These are phyloP conservation scores for Zaprionus camerounensis DNA, from an alignment of 1,140 invertebrate genomes.

Conservation along the genomic window DNA sequence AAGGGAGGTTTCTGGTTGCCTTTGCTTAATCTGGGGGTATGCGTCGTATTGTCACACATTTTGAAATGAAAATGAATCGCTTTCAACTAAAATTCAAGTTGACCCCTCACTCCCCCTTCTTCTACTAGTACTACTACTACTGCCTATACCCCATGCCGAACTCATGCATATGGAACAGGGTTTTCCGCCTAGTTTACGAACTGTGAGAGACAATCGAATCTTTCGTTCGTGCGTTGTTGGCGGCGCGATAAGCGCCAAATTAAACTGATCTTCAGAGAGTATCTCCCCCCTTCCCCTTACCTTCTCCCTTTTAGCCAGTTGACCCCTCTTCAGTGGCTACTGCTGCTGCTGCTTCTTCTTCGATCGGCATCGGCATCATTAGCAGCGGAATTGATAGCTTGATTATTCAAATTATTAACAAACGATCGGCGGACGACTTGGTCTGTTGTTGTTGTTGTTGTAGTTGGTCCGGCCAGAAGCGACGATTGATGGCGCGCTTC, in stretches of 20 bases:
- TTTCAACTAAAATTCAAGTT: constrained; percentile 45
- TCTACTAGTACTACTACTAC: constrained; percentile 11
- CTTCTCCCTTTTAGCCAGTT: not conserved
- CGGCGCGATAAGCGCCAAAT: constrained; percentile 61
- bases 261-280: constrained; percentile 30
- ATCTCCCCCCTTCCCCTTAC: not conserved
- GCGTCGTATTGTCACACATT: constrained; percentile 80
- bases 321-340: not conserved
- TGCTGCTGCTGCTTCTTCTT: constrained; percentile 40
- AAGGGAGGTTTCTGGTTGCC: not conserved
- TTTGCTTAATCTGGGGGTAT: constrained; percentile 63
- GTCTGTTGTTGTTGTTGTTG: constrained; percentile 17
- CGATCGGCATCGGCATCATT: constrained; percentile 76
- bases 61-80: constrained; percentile 78
- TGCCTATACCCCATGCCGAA: constrained; percentile 8
- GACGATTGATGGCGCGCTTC: constrained; percentile 74
- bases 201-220: constrained; percentile 61
- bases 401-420: constrained; percentile 84
- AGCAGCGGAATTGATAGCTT: constrained; percentile 83
- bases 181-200: constrained; percentile 76
- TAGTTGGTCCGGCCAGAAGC: constrained; percentile 43
- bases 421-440: constrained; percentile 62
- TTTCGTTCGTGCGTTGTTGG: constrained; percentile 28
- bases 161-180: constrained; percentile 68
- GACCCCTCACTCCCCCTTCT: not conserved